Evolutionary conservation across 2,888 invertebrate species (phyloP).

Genomic region (Ochlodes sylvanus): DNA sequence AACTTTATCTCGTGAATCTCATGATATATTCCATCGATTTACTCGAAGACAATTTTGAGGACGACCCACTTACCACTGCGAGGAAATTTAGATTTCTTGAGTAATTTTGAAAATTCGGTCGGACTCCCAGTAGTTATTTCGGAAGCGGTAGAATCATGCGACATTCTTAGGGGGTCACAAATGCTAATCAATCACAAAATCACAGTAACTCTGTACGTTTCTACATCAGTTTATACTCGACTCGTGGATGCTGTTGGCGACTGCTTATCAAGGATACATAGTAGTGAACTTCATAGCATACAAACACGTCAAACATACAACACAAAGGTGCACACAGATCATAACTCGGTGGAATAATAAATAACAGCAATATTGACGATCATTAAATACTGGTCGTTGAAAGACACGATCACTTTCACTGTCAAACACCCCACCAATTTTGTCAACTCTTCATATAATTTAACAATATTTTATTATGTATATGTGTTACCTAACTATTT

Average conservation of each 20-base stretch:
- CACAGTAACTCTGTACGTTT: slow-evolving; percentile 13
- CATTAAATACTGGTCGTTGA: not conserved
- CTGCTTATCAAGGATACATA: slow-evolving; percentile 6
- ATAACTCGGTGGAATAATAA: slow-evolving; percentile 18
- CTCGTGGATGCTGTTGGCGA: not conserved
- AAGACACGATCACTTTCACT: slow-evolving; percentile 18
- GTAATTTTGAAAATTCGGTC: slow-evolving; percentile 18
- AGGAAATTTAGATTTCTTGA: not conserved
- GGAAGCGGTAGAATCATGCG: slow-evolving; percentile 28
- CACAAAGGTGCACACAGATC: slow-evolving; percentile 29
- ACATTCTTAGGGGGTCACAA: slow-evolving; percentile 26
- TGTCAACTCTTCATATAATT: too few relatives aligned
- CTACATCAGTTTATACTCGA: not conserved
- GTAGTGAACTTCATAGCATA: slow-evolving; percentile 6
- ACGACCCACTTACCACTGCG: not conserved
- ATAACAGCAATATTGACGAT: not conserved
- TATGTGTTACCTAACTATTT: too few relatives aligned
- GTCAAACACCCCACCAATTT: slow-evolving; percentile 10
- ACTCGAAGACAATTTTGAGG: slow-evolving; percentile 16
- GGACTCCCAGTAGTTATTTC: slow-evolving; percentile 30
- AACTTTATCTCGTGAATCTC: not conserved
- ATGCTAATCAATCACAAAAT: slow-evolving; percentile 16
- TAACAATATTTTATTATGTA: too few relatives aligned
- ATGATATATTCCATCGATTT: not conserved
- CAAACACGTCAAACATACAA: slow-evolving; percentile 11